Base-by-base conservation (phyloP, 2,888 invertebrate species). In the Caenorhabditis sinica region DNA sequence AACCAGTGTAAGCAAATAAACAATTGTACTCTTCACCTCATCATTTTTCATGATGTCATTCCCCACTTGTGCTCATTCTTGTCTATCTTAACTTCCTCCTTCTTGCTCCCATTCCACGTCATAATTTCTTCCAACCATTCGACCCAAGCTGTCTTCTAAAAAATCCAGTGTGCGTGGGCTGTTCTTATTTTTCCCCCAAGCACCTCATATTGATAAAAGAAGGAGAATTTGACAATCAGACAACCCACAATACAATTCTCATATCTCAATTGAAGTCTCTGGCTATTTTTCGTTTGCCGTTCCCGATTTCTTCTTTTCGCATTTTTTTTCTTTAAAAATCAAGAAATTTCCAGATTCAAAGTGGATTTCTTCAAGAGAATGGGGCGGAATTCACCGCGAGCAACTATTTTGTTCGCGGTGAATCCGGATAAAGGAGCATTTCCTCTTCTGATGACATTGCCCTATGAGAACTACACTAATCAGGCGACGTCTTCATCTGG, bases 401-500 rank as follows among this genome's bases (percentile, higher is more conserved):
- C 85, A 36, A 80, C 85, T 0, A 80, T 85, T 28, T 51, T 85
- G 76, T 63, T 82, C 71, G 85, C 85, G 56, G 79, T 85, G 60
- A 81, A 85, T 56, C 85, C 85, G 71, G 85, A 85, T 51, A 77
- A 73, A 28, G 85, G 85, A 68, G 85, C 85, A 20, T 85, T 85
- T 51, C 85, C 85, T 20, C 66, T 85, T 23, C 74, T 85, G 28
- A 85, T 85, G 85, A 85, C 85, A 40, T 61, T 85, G 68, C 85
- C 85, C 5, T 85, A 85, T 28, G 85, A 85, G 63, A 82, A 82
- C 66, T 68, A 73, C 28, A 66, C 80, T 25, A 71, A 71, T 58
- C 76, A 71, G 69, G 74, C 68, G 33, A 74, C 81, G 49, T 66
- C 81, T 20, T 61, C 80, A 11, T 66, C 72, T 58, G 66, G 30